Base-by-base conservation (phyloP, 2,797 vertebrate genomes). In the Sebastes cheni region DNA sequence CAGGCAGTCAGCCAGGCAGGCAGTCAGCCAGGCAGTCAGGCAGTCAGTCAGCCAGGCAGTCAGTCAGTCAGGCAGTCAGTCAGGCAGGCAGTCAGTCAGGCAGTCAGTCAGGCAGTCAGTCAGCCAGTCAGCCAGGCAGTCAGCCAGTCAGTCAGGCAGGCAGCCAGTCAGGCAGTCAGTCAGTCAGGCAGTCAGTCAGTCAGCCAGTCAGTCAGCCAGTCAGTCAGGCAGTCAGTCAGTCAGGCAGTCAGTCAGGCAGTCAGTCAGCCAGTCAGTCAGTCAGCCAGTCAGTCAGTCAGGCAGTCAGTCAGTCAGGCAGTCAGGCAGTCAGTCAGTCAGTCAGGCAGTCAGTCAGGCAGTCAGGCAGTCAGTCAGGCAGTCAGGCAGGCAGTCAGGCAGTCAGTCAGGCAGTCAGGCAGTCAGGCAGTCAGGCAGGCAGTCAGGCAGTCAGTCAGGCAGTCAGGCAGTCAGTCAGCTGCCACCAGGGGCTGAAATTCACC, bases 11-110 rank as follows among this genome's bases (percentile, higher is more conserved):
- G 36, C 72, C 36, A 36, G 36, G 3, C 54, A 58, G 8, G n/a
- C n/a, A n/a, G n/a, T n/a, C n/a, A n/a, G n/a, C n/a, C 18, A n/a
- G n/a, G n/a, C n/a, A n/a, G n/a, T n/a, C n/a, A n/a, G n/a, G n/a
- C 54, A 59, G 10, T n/a, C 46, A 73, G 36, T 75, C 36, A 36
- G 36, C 3, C 54, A 58, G 8, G n/a, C n/a, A n/a, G n/a, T n/a
- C n/a, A n/a, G n/a, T n/a, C n/a, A n/a, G n/a, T n/a, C n/a, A 77
- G 34, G 79, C 18, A n/a, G n/a, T n/a, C n/a, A n/a, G n/a, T n/a
- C n/a, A n/a, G n/a, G n/a, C 54, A 59, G 10, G 18, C 46, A 73
- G 36, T 75, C 36, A 36, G 36, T 25, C 54, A 77, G 34, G 79
- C 18, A n/a, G n/a, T n/a, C n/a, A n/a, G n/a, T n/a, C n/a, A n/a